A percentile compares a stretch with the other conserved stretches of the same genome.
These are phyloP conservation scores for Oreohelix idahoensis DNA, from an alignment of 1,140 invertebrate genomes.

Conservation along the genomic window DNA sequence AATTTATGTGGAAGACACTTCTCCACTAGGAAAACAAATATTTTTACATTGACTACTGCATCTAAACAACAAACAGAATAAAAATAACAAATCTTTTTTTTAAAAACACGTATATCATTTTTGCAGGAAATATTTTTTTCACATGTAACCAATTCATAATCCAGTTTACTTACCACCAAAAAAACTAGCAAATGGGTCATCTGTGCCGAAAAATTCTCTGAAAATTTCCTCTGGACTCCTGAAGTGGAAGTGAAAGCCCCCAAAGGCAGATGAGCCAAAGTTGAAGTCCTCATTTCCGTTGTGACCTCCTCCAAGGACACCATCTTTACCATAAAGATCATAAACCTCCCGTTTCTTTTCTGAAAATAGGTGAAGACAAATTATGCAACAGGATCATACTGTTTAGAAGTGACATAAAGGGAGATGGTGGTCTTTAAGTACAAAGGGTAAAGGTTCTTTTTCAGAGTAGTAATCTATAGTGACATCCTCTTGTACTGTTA, in stretches of 20 bases:
- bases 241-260: conserved; percentile 85
- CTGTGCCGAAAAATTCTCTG: conserved; percentile 77
- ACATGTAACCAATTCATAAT: background rate
- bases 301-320: conserved; percentile 77
- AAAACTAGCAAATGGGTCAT: conserved; percentile 79
- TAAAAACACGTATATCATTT: too few species aligned
- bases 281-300: conserved; percentile 78
- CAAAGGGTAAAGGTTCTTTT: too few species aligned
- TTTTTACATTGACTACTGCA: background rate
- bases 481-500: too few species aligned
- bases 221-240: conserved; percentile 92
- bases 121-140: too few species aligned
- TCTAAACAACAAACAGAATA: too few species aligned
- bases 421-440: too few species aligned
- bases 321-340: conserved; percentile 95
- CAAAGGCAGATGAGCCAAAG: conserved; percentile 75
- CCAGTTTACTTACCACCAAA: conserved; percentile 79
- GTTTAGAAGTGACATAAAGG: too few species aligned
- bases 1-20: too few species aligned
- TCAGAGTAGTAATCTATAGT: too few species aligned
- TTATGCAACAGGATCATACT: too few species aligned
- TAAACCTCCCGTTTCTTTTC: conserved; percentile 81
- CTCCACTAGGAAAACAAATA: conserved; percentile 69
- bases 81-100: too few species aligned
- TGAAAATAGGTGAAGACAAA: conserved; percentile 56